Percentiles rank a stretch among this genome's conserved stretches.
Evolutionary conservation across 92 coral and sea anemone genomes (phyloP).

Genomic region (Galaxea fascicularis): DNA sequence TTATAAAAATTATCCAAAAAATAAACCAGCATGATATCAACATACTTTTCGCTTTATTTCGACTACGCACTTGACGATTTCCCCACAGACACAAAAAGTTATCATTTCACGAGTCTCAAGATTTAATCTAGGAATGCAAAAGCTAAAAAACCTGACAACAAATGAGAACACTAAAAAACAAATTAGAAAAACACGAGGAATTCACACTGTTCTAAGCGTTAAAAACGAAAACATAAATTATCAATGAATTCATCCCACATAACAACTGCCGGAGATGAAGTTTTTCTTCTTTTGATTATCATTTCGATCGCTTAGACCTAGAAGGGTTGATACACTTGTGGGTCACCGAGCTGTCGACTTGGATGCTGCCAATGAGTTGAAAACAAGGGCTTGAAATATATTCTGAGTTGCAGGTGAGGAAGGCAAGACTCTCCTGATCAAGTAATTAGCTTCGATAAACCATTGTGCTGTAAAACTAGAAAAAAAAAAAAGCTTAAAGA

Average conservation of each 20-base stretch:
- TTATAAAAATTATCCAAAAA: neutral
- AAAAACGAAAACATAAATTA: neutral
- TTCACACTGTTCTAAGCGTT: neutral
- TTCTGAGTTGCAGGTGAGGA: neutral
- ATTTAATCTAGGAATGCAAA: neutral
- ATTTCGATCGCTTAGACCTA: neutral
- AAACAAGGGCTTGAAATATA: neutral
- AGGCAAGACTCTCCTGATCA: neutral
- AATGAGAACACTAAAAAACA: neutral
- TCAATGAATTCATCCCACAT: neutral
- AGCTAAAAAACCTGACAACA: neutral
- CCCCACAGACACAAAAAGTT: neutral
- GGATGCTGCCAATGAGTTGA: neutral
- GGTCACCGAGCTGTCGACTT: neutral
- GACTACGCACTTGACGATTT: neutral
- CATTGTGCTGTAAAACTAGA: neutral
- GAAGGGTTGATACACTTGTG: neutral
- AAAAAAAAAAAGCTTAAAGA: neutral
- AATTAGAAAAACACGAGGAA: neutral
- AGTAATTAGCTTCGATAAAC: neutral
- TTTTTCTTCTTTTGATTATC: neutral
- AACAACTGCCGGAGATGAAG: neutral
- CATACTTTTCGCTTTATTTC: neutral
- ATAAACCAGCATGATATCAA: neutral
- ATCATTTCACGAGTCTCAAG: neutral